A percentile compares a stretch with the other conserved stretches of the same genome.
Evolutionary conservation across 1,140 invertebrate species (phyloP).

Genomic region (Brachystomella parvula): DNA sequence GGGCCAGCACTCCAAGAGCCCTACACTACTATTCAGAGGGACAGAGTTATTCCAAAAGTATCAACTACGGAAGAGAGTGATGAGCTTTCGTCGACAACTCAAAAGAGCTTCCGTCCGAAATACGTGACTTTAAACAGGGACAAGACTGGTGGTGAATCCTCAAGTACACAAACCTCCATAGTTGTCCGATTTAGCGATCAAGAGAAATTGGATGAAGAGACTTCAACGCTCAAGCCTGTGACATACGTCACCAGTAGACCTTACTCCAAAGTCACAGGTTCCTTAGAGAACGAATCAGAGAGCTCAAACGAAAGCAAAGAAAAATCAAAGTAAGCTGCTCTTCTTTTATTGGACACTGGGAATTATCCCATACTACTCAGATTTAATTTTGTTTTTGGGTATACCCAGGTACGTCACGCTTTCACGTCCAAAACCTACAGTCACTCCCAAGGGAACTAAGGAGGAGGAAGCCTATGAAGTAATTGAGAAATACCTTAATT

Average conservation of each 20-base stretch:
- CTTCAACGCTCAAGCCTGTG: conserved; percentile 24
- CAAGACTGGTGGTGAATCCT: conserved; percentile 4
- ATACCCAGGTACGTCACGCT: conserved; percentile 14
- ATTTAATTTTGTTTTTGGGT: not conserved
- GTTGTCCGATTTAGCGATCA: conserved; percentile 36
- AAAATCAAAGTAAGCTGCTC: conserved; percentile 23
- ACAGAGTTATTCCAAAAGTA: conserved; percentile 39
- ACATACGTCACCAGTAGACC: conserved; percentile 36
- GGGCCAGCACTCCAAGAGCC: not conserved
- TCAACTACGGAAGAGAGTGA: conserved; percentile 30
- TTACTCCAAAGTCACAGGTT: conserved; percentile 33
- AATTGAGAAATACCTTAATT: not conserved
- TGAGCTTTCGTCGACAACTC: conserved; percentile 27
- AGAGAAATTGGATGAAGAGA: conserved; percentile 27
- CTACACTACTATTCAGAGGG: conserved; percentile 33
- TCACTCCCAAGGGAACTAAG: not conserved
- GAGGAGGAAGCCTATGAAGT: conserved; percentile 3
- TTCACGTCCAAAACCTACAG: not conserved
- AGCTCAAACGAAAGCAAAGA: conserved; percentile 17
- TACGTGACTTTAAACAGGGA: conserved; percentile 38
- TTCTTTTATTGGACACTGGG: not conserved
- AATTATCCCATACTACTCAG: not conserved
- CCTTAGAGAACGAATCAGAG: conserved; percentile 18
- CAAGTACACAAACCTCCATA: conserved; percentile 34
- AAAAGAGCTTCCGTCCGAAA: conserved; percentile 38